These are phyloP conservation scores for Drosophila bifasciata DNA, from an alignment of 1,140 invertebrate genomes.

Conservation along the genomic window DNA sequence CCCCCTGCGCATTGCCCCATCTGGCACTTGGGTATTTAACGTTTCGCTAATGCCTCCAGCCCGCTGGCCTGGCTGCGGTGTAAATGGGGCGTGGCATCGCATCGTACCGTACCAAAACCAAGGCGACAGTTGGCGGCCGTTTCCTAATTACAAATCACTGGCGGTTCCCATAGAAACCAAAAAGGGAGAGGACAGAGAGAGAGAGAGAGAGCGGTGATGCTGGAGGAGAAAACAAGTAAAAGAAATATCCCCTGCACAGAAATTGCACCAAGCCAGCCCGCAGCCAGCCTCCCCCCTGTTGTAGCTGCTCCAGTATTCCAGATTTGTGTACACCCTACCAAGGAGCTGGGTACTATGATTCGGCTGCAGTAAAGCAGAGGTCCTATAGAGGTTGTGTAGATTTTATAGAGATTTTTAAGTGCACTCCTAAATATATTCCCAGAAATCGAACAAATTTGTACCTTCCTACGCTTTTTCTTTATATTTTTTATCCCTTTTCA, in stretches of 20 bases:
- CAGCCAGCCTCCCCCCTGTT: too few relatives aligned
- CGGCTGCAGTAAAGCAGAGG: too few relatives aligned
- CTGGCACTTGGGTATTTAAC: constrained; percentile 81
- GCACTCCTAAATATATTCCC: too few relatives aligned
- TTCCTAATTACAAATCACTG: constrained; percentile 83
- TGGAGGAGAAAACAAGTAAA: constrained; percentile 26
- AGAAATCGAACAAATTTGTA: too few relatives aligned
- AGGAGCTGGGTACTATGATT: too few relatives aligned
- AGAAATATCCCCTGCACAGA: constrained; percentile 45
- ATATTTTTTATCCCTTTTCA: too few relatives aligned
- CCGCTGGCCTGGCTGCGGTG: constrained; percentile 44
- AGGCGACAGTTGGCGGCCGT: constrained; percentile 82
- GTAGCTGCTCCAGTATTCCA: too few relatives aligned
- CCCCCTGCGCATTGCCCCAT: constrained; percentile 27
- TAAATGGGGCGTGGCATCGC: constrained; percentile 70
- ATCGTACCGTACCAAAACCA: constrained; percentile 48
- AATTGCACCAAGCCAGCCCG: constrained; percentile 38
- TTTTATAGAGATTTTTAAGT: too few relatives aligned
- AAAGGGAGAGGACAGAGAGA: constrained; percentile 16
- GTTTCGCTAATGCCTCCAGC: constrained; percentile 75
- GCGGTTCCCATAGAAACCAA: constrained; percentile 47
- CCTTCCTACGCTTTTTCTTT: too few relatives aligned
- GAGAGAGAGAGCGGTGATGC: neutral
- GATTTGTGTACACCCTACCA: too few relatives aligned
- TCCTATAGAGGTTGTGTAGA: too few relatives aligned